Percentiles rank a stretch among this genome's conserved stretches.
Conservation (phyloP, 2,113 vertebrate genomes). For the Lethenteron camtschaticum region DNA sequence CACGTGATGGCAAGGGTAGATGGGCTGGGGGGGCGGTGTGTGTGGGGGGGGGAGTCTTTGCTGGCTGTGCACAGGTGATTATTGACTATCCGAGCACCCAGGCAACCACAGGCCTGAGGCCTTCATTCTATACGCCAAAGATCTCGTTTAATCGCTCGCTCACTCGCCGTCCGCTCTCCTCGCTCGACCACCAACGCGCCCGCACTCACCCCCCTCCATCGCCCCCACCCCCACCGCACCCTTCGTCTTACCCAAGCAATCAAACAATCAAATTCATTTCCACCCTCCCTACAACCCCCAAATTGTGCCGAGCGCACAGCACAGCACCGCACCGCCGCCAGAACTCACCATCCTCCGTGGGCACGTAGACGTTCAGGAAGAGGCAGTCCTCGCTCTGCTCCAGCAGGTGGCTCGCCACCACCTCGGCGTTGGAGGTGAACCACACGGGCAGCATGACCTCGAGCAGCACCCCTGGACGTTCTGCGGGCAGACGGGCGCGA, state of each 20-base stretch:
- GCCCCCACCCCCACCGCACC: not conserved
- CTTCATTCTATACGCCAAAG: not conserved
- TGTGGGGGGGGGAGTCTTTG: not conserved
- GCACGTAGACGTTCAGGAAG: slow-evolving; percentile 74
- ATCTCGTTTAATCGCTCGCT: not conserved
- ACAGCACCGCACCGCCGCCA: not conserved
- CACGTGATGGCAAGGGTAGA: too few relatives aligned
- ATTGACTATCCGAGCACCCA: not conserved
- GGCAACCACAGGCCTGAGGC: not conserved
- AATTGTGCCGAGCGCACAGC: not conserved
- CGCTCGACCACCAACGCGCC: not conserved
- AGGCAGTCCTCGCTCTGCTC: slow-evolving; percentile 83
- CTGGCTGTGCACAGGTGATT: not conserved
- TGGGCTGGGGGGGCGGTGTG: too few relatives aligned
- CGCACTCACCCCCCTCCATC: not conserved
- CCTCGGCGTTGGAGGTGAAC: slow-evolving; percentile 71
- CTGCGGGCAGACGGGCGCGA: slow-evolving; percentile 64
- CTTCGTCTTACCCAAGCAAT: too few relatives aligned
- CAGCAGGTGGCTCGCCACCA: slow-evolving; percentile 56
- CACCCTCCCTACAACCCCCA: too few relatives aligned
- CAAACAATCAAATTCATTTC: not conserved
- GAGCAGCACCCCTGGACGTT: slow-evolving; percentile 55
- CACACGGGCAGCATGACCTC: slow-evolving; percentile 76
- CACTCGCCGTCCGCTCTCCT: not conserved
- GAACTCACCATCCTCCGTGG: slow-evolving; percentile 68